Base-by-base conservation (phyloP, 2,888 invertebrate genomes). In the Andrena flavipes region DNA sequence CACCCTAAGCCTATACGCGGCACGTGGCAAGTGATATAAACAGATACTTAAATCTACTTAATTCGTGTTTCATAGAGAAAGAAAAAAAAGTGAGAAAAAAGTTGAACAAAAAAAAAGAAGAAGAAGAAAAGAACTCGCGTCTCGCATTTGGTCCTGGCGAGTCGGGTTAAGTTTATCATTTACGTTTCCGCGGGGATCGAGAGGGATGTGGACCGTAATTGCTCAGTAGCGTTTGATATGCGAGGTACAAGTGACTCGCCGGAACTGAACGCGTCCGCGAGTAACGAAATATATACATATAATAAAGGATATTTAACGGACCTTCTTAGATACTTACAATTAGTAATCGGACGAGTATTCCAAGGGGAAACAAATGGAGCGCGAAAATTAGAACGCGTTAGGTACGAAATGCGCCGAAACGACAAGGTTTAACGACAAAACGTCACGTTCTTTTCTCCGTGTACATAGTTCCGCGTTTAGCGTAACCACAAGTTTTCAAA, bases 11-110 rank as follows among this genome's bases (percentile, higher is more conserved):
- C 92, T 89, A 81, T 69, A 82, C 78, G 71, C 84, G 92, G 93
- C 92, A 92, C 85, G 93, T 93, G 93, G 93, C 93, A 93, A 92
- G 93, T 93, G 93, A 93, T 93, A 93, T 89, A 87, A 63, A 85
- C 67, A 62, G 79, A 79, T 84, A 89, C 76, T 87, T 90, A 87
- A 89, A 87, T 90, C 90, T 91, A 89, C 85, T 91, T 86, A 85
- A 91, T 91, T 91, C 90, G 89, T 90, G 89, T 91, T 91, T 91
- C 89, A 85, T 91, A 91, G 84, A 35, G 33, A 54, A 56, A 30
- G 33, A 56, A 30, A 51, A 69, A 62, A 59, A 33, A 16, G 48
- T 29, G 26, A 51, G 42, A 49, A 7, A 35, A 16, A 42, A 35
- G 20, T 56, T 62, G 13, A 35, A 56, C 63, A 48, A 77, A 48